Conservation (phyloP, 2,888 invertebrate genomes). For the Drosophila limbata region DNA sequence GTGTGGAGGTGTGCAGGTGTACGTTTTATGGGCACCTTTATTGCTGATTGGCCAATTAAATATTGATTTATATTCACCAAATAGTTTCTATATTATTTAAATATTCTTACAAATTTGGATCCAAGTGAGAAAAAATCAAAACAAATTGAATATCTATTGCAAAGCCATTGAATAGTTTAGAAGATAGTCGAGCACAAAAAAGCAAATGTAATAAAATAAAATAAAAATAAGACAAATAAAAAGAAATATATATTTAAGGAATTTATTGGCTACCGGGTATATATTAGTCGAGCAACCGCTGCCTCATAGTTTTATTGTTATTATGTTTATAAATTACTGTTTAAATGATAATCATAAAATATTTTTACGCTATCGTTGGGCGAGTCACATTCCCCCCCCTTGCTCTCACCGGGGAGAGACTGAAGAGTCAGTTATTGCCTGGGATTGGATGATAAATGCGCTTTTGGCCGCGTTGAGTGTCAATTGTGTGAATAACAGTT, state of each 20-base stretch:
- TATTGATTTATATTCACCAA: not conserved
- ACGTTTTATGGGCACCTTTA: not conserved
- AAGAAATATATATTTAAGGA: not conserved
- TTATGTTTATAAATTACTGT: constrained; percentile 52
- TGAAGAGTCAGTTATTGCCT: constrained; percentile 21
- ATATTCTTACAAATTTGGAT: not conserved
- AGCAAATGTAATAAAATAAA: not conserved
- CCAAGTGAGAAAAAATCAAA: not conserved
- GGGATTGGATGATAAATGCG: constrained; percentile 64
- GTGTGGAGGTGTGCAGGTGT: not conserved
- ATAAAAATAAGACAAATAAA: not conserved
- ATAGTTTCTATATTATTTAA: not conserved
- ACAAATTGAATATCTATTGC: not conserved
- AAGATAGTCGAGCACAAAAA: not conserved
- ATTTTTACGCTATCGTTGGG: constrained; percentile 48
- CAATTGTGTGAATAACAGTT: constrained; percentile 70
- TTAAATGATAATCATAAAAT: constrained; percentile 67
- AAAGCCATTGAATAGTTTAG: not conserved
- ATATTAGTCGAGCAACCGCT: not conserved
- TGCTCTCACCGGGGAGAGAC: not conserved
- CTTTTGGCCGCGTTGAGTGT: constrained; percentile 65
- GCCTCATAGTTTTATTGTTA: constrained; percentile 13
- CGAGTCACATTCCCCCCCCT: not conserved
- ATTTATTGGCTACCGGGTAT: not conserved
- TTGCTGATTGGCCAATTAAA: constrained; percentile 9